Percentiles rank a stretch among this genome's conserved stretches.
phyloP scores from a whole-genome alignment of 2,113 vertebrate species.

The Menura novaehollandiae region DNA sequence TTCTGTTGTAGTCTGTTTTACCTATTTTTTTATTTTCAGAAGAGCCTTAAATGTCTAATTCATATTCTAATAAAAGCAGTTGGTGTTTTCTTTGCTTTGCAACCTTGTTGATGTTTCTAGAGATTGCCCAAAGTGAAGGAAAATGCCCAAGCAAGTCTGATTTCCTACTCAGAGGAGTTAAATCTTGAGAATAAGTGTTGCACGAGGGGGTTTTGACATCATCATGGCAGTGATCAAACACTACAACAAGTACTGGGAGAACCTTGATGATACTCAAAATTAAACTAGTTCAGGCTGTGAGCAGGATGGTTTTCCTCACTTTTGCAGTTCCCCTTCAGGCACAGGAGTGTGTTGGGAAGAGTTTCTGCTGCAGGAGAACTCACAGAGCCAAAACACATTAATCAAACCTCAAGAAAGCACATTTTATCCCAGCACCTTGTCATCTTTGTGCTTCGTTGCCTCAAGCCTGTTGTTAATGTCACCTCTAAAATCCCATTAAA shows the following conservation, averaged over 20 bases:
- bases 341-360: background rate
- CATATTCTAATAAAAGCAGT: background rate
- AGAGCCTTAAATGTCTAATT: background rate
- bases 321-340: background rate
- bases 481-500: background rate
- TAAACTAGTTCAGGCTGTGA: background rate
- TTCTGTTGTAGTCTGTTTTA: background rate
- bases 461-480: background rate
- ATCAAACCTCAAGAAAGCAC: background rate
- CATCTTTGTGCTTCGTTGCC: background rate
- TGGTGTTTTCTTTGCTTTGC: background rate
- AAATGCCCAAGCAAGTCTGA: background rate
- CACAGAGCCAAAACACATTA: background rate
- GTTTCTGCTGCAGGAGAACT: background rate
- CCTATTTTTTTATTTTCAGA: background rate
- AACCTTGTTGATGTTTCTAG: background rate
- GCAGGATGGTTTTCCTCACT: background rate
- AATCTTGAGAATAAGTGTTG: background rate
- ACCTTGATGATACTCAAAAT: background rate
- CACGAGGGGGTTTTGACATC: background rate
- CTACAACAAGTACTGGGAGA: background rate
- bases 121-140: background rate
- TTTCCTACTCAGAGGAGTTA: background rate
- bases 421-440: background rate
- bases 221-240: background rate